Evolutionary conservation across 2,888 invertebrate species (phyloP), one percentile per base, ranked within the genome.

Genomic region (Apamea anceps): DNA sequence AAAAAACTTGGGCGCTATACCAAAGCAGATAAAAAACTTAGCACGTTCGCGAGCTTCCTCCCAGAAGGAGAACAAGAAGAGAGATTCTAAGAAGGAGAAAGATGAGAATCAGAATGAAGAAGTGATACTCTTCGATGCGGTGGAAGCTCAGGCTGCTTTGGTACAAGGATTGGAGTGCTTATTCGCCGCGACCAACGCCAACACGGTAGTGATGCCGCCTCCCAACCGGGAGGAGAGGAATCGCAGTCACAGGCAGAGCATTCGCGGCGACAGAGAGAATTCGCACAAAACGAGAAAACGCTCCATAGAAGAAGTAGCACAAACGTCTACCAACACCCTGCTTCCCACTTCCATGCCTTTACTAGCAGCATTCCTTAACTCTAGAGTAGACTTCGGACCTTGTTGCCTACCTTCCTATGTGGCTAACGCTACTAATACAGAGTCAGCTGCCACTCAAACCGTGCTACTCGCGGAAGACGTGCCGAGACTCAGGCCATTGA

Each of bases 1-100:
- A 93, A 97, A 97, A 93, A 98, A 98, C 93, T 97, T 98, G 90
- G 98, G 98, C 81, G 98, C 98, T 84, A 98, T 98, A 93, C 98
- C 98, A 80, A 98, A 98, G 94, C 98, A 98, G 94, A 95, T 97
- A 90, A 97, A 96, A 96, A 97, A 96, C 95, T 95, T 96, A 95
- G 95, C 96, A 88, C 93, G 97, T 95, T 93, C 97, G 90, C 92
- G 97, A 90, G 95, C 97, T 87, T 97, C 97, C 57, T 97, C 97
- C 18, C 97, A 97, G 77, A 97, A 97, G 92, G 97, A 97, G 92
- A 97, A 97, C 93, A 97, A 97, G 92, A 96, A 96, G 92, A 94
- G 94, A 92, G 97, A 97, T 93, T 93, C 94, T 89, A 96, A 93
- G 87, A 96, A 94, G 79, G 96, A 96, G 68, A 96, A 95, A 87